Conservation (phyloP, 2,888 invertebrate species). For the Smittia aterrima region DNA sequence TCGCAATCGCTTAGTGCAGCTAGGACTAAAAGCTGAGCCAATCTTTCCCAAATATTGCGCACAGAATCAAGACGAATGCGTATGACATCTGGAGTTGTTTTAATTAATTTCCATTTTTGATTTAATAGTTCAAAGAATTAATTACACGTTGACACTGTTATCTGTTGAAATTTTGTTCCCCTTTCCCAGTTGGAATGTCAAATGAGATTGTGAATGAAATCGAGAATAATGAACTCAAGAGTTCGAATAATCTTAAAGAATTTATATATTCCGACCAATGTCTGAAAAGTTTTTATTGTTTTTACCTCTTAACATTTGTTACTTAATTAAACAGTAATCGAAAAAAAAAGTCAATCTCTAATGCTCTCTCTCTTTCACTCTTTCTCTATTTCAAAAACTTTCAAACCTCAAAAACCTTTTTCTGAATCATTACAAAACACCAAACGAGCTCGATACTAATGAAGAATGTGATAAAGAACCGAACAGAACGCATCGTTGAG, state of each 20-base stretch:
- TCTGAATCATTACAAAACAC: no score
- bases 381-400: no score
- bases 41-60: constrained; percentile 55
- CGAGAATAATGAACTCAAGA: no score
- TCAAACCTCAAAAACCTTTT: no score
- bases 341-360: not conserved
- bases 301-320: not conserved
- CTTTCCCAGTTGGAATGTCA: not conserved
- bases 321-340: not conserved
- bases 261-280: constrained; percentile 1
- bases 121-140: not conserved
- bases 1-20: constrained; percentile 53
- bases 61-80: constrained; percentile 55
- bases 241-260: constrained; percentile 1
- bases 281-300: not conserved
- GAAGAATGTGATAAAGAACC: no score
- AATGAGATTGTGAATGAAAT: not conserved
- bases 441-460: no score
- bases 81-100: constrained; percentile 47
- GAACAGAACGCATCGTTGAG: no score
- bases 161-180: not conserved
- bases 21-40: constrained; percentile 53
- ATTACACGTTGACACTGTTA: not conserved
- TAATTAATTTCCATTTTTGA: constrained; percentile 3
- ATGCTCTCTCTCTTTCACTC: no score